Evolutionary conservation across 2,113 vertebrate species (phyloP).

Genomic region (Lycocorax pyrrhopterus): DNA sequence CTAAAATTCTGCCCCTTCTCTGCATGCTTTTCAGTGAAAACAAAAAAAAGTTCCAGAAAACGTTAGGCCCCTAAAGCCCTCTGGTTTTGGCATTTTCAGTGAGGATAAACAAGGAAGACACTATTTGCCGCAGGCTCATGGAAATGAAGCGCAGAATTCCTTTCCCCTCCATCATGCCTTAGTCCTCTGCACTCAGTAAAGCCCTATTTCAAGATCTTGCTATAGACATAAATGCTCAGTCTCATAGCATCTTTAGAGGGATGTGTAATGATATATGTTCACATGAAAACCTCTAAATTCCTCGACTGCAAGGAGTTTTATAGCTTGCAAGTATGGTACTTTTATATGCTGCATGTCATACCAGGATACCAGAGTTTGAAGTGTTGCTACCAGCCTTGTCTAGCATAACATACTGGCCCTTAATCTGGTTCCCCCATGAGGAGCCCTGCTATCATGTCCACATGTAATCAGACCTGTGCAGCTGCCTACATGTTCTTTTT

Average conservation of each 20-base stretch:
- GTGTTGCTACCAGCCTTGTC: not conserved
- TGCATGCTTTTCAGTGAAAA: not conserved
- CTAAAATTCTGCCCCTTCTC: not conserved
- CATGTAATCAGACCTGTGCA: constrained; percentile 47
- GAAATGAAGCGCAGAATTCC: not conserved
- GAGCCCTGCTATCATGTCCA: not conserved
- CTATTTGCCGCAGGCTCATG: not conserved
- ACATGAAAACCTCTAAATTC: not conserved
- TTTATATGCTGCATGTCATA: not conserved
- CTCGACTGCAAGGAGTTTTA: not conserved
- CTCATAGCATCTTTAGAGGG: not conserved
- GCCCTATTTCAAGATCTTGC: not conserved
- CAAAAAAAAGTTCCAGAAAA: not conserved
- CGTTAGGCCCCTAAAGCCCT: not conserved
- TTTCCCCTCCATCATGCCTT: not conserved
- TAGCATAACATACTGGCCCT: not conserved
- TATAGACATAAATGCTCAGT: not conserved
- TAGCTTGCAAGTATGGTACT: not conserved
- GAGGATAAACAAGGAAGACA: not conserved
- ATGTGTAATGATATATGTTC: not conserved
- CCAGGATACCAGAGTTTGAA: not conserved
- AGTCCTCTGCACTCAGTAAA: not conserved
- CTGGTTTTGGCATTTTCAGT: not conserved
- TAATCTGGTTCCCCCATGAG: not conserved
- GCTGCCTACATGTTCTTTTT: constrained; percentile 49